Evolutionary conservation across 2,888 invertebrate species (phyloP), one percentile per base, ranked within the genome.

Genomic region (Heliothis peltigera): DNA sequence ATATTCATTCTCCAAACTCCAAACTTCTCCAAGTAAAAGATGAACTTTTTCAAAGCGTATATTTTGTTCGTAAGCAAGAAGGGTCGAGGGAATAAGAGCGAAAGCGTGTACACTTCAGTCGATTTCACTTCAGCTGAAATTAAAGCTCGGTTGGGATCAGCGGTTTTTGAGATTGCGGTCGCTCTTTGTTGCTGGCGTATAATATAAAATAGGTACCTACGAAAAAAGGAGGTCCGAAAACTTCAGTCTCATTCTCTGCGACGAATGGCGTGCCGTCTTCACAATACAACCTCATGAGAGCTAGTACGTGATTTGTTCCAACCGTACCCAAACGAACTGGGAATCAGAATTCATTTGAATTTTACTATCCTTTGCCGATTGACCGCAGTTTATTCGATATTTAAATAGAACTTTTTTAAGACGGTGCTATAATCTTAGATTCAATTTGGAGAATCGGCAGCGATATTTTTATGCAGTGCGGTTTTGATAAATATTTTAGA

Each of bases 41-140:
- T 73, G 73, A 80, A 84, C 81, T 85, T 86, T 79, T 85, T 81
- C 79, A 78, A 77, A 75, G 72, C 79, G 75, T 80, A 83, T 77
- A 75, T 84, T 87, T 87, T 84, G 82, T 83, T 81, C 82, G 70
- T 79, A 69, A 83, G 76, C 77, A 82, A 80, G 84, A 87, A 89
- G 84, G 87, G 89, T 87, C 88, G 87, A 81, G 82, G 80, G 86
- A 85, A 86, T 92, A 91, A 93, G 85, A 92, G 92, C 90, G 86
- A 92, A 93, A 92, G 74, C 93, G 86, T 93, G 92, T 92, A 91
- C 88, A 89, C 91, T 92, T 87, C 89, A 91, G 89, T 87, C 88
- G 87, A 89, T 89, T 90, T 91, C 89, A 89, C 89, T 92, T 88
- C 82, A 87, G 85, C 86, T 88, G 87, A 92, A 92, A 92, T 92